Conservation (phyloP, 2,113 vertebrate species). For the Pica pica region DNA sequence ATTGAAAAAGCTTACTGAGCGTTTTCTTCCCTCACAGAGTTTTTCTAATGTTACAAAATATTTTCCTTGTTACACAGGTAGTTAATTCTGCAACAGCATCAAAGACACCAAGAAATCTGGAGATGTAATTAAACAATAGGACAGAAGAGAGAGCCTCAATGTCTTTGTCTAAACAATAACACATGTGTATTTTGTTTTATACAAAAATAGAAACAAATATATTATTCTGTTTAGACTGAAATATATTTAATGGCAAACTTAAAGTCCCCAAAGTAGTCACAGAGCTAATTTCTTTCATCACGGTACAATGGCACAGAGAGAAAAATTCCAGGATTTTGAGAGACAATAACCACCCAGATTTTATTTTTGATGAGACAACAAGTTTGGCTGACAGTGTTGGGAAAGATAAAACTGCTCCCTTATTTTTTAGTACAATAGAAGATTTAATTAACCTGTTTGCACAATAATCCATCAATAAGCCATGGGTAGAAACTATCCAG, state of each 20-base stretch:
- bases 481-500: rapidly evolving
- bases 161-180: background rate
- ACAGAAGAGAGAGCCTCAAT: background rate
- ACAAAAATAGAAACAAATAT: background rate
- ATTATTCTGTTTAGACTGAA: background rate
- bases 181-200: background rate
- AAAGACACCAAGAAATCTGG: background rate
- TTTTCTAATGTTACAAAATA: background rate
- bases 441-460: background rate
- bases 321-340: background rate
- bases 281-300: background rate
- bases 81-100: background rate
- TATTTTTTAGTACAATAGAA: background rate
- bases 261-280: background rate
- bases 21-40: background rate
- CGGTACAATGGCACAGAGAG: background rate
- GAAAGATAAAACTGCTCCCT: background rate
- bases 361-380: background rate
- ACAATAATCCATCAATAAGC: background rate
- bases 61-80: background rate
- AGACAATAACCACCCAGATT: background rate
- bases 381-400: background rate
- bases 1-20: background rate
- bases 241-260: background rate
- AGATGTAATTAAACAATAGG: background rate